These are phyloP conservation scores for Melanostoma scalare DNA, from an alignment of 2,888 invertebrate species.

Conservation along the genomic window DNA sequence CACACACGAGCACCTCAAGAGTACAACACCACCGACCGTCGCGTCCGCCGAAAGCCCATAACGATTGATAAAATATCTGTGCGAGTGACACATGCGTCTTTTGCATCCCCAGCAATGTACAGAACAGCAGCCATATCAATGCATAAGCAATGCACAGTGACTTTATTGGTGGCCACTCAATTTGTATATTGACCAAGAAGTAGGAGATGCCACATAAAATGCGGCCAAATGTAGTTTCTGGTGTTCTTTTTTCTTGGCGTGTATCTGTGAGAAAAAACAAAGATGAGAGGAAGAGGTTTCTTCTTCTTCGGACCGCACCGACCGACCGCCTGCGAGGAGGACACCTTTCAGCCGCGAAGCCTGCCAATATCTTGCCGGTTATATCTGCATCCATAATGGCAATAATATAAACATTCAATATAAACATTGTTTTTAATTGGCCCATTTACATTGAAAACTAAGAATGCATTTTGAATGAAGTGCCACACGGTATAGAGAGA, in stretches of 20 bases:
- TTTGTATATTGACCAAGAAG: slow-evolving; percentile 71
- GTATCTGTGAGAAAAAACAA: background rate
- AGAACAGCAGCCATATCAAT: slow-evolving; percentile 56
- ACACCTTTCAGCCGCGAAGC: slow-evolving; percentile 41
- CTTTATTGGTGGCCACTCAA: slow-evolving; percentile 73
- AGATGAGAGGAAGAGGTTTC: background rate
- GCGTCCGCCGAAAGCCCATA: slow-evolving; percentile 46
- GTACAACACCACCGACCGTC: slow-evolving; percentile 1
- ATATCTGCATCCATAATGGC: slow-evolving; percentile 71
- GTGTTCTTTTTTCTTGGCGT: background rate
- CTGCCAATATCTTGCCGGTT: slow-evolving; percentile 68
- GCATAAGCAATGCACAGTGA: slow-evolving; percentile 47
- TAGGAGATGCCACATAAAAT: slow-evolving; percentile 69
- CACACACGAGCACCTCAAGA: slow-evolving; percentile 14
- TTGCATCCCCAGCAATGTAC: slow-evolving; percentile 17
- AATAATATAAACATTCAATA: slow-evolving; percentile 73
- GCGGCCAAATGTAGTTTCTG: slow-evolving; percentile 41
- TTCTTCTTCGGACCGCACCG: background rate
- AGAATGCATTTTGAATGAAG: slow-evolving; percentile 65
- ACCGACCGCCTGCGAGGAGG: slow-evolving; percentile 57
- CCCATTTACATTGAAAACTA: slow-evolving; percentile 72
- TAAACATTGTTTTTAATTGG: slow-evolving; percentile 73
- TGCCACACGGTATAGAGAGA: slow-evolving; percentile 29
- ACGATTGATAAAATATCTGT: slow-evolving; percentile 64
- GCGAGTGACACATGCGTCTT: slow-evolving; percentile 67